phyloP scores from a whole-genome alignment of 2,888 invertebrate species.

The Oconnorella tubifera region DNA sequence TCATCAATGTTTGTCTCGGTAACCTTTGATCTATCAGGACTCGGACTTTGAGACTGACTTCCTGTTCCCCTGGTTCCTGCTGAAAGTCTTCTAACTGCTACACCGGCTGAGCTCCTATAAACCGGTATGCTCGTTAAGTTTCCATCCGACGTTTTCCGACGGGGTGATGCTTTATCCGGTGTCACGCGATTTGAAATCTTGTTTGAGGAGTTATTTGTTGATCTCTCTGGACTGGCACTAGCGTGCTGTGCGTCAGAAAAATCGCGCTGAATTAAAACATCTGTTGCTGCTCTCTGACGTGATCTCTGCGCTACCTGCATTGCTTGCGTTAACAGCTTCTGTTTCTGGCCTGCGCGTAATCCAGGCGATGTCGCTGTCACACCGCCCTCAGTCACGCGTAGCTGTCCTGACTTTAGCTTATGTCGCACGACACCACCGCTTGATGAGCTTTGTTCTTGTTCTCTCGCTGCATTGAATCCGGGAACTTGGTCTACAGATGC shows the following conservation, averaged over 20 bases:
- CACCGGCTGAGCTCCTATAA: not conserved
- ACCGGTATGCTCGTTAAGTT: not conserved
- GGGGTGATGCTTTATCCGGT: too few species aligned
- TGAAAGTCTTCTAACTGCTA: not conserved
- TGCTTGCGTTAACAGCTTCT: not conserved
- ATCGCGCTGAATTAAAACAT: too few species aligned
- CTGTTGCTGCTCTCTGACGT: too few species aligned
- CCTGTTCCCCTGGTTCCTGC: not conserved
- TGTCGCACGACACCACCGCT: not conserved
- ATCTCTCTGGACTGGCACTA: too few species aligned
- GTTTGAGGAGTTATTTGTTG: too few species aligned
- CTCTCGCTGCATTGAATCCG: conserved; percentile 22
- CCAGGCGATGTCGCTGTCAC: too few species aligned
- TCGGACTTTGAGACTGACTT: not conserved
- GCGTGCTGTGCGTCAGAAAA: too few species aligned
- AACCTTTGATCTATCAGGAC: not conserved
- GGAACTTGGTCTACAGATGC: conserved; percentile 26
- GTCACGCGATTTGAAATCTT: too few species aligned
- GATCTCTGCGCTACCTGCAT: not conserved
- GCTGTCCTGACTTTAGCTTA: not conserved
- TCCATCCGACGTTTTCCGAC: too few species aligned
- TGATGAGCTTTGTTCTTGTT: not conserved
- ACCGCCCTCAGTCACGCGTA: not conserved
- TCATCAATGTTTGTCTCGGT: not conserved
- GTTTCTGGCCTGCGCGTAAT: not conserved